Evolutionary conservation across 2,797 vertebrate genomes (phyloP).

Genomic region (Staurois parvus): DNA sequence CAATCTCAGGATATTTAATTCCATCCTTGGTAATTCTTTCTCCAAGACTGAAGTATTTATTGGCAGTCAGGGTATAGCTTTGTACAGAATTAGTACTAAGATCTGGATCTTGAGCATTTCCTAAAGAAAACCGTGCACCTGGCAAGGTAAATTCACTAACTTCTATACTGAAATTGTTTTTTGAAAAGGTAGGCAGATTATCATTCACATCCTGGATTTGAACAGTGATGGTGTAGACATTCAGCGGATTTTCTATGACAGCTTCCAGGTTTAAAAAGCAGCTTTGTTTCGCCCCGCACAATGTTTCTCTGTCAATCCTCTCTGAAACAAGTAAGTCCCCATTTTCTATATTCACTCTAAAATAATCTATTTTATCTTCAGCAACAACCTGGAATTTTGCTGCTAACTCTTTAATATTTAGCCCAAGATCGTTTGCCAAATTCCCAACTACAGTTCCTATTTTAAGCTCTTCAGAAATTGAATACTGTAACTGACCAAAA

Average conservation of each 20-base stretch:
- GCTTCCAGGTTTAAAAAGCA: constrained; percentile 78
- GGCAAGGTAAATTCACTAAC: constrained; percentile 80
- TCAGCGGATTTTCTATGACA: constrained; percentile 79
- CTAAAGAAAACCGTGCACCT: constrained; percentile 80
- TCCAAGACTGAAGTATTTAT: constrained; percentile 77
- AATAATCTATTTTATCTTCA: constrained; percentile 79
- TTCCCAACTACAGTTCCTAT: constrained; percentile 75
- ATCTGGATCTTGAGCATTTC: constrained; percentile 81
- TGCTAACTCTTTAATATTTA: constrained; percentile 69
- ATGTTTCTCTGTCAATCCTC: constrained; percentile 79
- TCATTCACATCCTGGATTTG: constrained; percentile 82
- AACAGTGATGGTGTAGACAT: constrained; percentile 76
- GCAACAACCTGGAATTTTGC: constrained; percentile 78
- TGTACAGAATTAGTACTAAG: constrained; percentile 78
- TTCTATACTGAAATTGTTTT: constrained; percentile 80
- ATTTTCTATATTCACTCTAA: constrained; percentile 76
- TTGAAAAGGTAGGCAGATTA: constrained; percentile 82
- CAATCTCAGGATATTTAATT: constrained; percentile 80
- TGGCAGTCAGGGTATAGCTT: constrained; percentile 77
- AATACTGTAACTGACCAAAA: constrained; percentile 75
- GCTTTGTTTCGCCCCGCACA: constrained; percentile 73
- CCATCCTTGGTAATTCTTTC: constrained; percentile 72
- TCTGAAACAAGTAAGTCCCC: constrained; percentile 76
- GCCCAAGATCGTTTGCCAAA: constrained; percentile 79
- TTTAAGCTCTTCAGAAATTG: constrained; percentile 78